A percentile compares a stretch with the other conserved stretches of the same genome.
Conservation (phyloP, 2,797 vertebrate genomes). For the Enteromius treurensis region DNA sequence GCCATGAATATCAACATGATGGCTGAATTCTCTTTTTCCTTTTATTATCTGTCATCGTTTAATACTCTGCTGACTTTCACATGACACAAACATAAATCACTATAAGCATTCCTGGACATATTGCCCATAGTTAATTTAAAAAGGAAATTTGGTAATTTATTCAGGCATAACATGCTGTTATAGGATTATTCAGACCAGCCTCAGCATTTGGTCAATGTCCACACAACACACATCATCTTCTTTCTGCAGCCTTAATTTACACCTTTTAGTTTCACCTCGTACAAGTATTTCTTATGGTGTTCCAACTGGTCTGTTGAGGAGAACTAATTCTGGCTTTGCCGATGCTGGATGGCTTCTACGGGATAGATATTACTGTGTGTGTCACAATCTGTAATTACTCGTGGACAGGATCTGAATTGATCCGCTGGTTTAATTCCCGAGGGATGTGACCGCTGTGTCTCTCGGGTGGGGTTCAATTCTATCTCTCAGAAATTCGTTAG, state of each 20-base stretch:
- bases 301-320: slow-evolving; percentile 20
- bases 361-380: slow-evolving; percentile 52
- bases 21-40: slow-evolving; percentile 15
- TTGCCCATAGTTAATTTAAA: slow-evolving; percentile 50
- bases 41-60: slow-evolving; percentile 53
- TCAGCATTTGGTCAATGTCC: slow-evolving; percentile 43
- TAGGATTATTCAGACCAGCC: slow-evolving; percentile 40
- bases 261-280: not conserved
- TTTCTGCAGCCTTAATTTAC: slow-evolving; percentile 30
- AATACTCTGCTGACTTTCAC: slow-evolving; percentile 35
- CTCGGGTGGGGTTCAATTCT: slow-evolving; percentile 5
- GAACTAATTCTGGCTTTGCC: slow-evolving; percentile 31
- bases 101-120: slow-evolving; percentile 43
- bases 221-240: slow-evolving; percentile 29
- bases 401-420: slow-evolving; percentile 47
- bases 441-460: slow-evolving; percentile 16
- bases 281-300: slow-evolving; percentile 24
- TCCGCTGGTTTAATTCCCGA: slow-evolving; percentile 52
- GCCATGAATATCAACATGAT: slow-evolving; percentile 30
- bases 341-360: slow-evolving; percentile 35
- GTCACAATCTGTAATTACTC: slow-evolving; percentile 59
- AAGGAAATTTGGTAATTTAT: slow-evolving; percentile 47
- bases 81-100: slow-evolving; percentile 49
- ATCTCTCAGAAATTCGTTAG: slow-evolving; percentile 42
- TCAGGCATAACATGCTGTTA: slow-evolving; percentile 38